Evolutionary conservation across 2,888 invertebrate genomes (phyloP).

Genomic region (Aleiodes testaceus): DNA sequence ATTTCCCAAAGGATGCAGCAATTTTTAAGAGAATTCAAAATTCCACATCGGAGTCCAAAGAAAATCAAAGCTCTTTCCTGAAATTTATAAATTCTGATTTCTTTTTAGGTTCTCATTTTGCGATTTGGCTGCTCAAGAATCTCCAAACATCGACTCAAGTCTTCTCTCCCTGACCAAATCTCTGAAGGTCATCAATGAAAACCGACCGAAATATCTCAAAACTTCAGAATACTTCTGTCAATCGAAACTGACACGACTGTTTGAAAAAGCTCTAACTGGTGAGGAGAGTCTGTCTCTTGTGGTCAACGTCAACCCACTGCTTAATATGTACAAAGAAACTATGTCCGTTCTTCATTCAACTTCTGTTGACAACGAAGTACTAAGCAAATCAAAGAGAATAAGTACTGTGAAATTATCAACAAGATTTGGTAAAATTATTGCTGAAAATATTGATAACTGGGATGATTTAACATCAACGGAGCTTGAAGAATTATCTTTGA

Average conservation of each 20-base stretch:
- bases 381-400: not conserved
- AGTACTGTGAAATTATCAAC: too few relatives aligned
- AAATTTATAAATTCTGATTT: not conserved
- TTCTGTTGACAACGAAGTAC: not conserved
- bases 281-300: not conserved
- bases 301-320: not conserved
- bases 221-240: not conserved
- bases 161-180: not conserved
- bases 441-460: not conserved
- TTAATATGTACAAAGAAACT: not conserved
- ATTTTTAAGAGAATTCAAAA: too few relatives aligned
- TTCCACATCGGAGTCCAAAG: too few relatives aligned
- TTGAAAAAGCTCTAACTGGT: not conserved
- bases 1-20: too few relatives aligned
- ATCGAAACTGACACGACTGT: not conserved
- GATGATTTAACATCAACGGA: not conserved
- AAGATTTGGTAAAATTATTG: too few relatives aligned
- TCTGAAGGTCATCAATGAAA: not conserved
- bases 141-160: not conserved
- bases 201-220: not conserved
- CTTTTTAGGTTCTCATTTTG: slow-evolving; percentile 12
- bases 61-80: not conserved
- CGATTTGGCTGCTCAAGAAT: slow-evolving; percentile 13
- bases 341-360: not conserved
- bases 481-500: not conserved